Evolutionary conservation across 2,888 invertebrate species (phyloP), one percentile per base, ranked within the genome.

Genomic region (Drosophila mercatorum): DNA sequence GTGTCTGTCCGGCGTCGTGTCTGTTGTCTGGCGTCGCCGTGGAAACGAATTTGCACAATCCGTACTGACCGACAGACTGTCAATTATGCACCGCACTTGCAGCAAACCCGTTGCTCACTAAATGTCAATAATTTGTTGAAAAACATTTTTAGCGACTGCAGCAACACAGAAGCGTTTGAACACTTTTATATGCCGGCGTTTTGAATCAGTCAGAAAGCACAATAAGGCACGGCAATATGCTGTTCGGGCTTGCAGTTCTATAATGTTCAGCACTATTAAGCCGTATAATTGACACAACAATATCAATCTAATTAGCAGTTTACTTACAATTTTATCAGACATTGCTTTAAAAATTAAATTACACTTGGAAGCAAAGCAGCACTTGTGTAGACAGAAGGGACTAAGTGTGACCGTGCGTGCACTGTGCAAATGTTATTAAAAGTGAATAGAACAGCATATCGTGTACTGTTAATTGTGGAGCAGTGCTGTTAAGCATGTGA

Each of bases 301-400:
- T 14, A 11, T 10, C 1, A 40, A 53, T 43, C 36, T 66, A 75
- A 68, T 65, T 31, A 66, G 64, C 46, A 68, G 75, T 73, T 72
- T 83, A 84, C 89, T 84, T 88, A 84, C 84, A 84, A 84, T 84
- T 88, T 86, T 83, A 70, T 88, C 89, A 65, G 83, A 59, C 85
- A 76, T 86, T 70, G 75, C 77, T 68, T 28, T 57, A 71, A 51
- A 78, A 75, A 77, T 17, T 17, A 77, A 67, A 64, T 62, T 65
- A 34, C 59, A 75, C 51, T 69, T 47, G 40, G 60, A 77, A 79
- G 79, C 79, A 77, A 78, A 57, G n/a, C 51, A 66, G 70, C 49
- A 59, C 52, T 67, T 77, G 57, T 75, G 52, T 66, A 75, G 75
- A 65, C 64, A 74, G 55, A 60, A 65, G 17, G 17, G 38, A 36